Evolutionary conservation across 2,113 vertebrate genomes (phyloP), one percentile per base, ranked within the genome.

Genomic region (Grus americana): DNA sequence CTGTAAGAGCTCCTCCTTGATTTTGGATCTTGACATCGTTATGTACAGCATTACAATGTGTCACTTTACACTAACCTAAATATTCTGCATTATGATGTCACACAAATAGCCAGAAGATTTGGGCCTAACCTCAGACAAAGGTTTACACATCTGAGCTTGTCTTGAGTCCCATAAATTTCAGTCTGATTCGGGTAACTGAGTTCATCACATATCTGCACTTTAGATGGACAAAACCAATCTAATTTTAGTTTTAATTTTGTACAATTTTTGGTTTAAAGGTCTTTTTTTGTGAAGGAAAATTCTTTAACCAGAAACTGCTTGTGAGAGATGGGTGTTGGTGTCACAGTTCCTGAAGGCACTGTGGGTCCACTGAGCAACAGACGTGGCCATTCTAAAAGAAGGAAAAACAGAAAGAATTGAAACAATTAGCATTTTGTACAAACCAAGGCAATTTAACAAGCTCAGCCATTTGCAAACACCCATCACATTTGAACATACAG

Each of bases 321-420:
- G 21, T 81, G 87, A 96, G 95, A 95, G 58, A 71, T 21, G 62
- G 80, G 79, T 83, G 93, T 96, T 97, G 94, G 92, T 94, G 94
- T 98, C 98, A 98, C 97, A 98, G 97, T 90, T 98, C 99, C 99
- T 99, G 99, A 99, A 99, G 99, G 98, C 99, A 99, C 98, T 99
- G 98, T 98, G 99, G 99, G 96, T 99, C 99, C 98, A 99, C 99
- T 98, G 99, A 99, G 98, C 99, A 99, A 98, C 99, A 99, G 98
- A 99, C 97, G 93, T 99, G 99, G 98, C 99, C 99, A 34, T 99
- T 99, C 99, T 99, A 79, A 87, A 97, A 42, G 54, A 95, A 29
- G 19, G 11, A 96, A 86, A 80, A 89, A 59, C 38, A 79, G 67
- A 84, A 94, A 83, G 50, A 97, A 68, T 32, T 57, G 20, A 50